Conservation (phyloP, 2,113 vertebrate species). For the Saccopteryx bilineata region DNA sequence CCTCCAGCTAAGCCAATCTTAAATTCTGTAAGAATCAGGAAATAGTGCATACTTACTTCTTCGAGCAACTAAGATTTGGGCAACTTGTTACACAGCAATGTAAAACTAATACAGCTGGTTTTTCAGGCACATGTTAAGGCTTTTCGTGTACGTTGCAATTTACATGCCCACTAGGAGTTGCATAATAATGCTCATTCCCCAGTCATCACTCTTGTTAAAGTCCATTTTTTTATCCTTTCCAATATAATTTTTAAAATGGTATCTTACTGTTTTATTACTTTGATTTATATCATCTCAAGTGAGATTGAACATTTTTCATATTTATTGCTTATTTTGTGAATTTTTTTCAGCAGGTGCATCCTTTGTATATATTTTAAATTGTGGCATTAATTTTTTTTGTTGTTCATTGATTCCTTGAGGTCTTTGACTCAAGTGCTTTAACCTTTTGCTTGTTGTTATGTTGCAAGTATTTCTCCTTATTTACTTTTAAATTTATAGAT, state of each 20-base stretch:
- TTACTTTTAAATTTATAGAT: neutral
- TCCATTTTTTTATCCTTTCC: neutral
- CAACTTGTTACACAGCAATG: neutral
- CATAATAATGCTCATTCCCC: neutral
- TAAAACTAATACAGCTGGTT: neutral
- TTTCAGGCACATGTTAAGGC: neutral
- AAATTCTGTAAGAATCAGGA: neutral
- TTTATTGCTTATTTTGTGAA: neutral
- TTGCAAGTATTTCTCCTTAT: neutral
- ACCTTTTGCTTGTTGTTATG: neutral
- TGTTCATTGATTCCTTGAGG: neutral
- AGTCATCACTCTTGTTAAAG: neutral
- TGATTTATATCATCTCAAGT: conserved; percentile 4
- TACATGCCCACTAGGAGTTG: too few relatives aligned
- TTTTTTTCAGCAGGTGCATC: neutral
- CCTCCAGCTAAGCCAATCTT: neutral
- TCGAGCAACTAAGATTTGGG: neutral
- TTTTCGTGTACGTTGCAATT: neutral
- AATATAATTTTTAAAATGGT: neutral
- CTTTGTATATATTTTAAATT: neutral
- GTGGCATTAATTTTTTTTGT: neutral
- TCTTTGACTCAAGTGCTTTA: neutral
- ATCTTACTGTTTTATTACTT: neutral
- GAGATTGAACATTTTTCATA: neutral
- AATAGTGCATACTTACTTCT: neutral